Evolutionary conservation across 2,888 invertebrate genomes (phyloP).

Genomic region (Alsophila aescularia): DNA sequence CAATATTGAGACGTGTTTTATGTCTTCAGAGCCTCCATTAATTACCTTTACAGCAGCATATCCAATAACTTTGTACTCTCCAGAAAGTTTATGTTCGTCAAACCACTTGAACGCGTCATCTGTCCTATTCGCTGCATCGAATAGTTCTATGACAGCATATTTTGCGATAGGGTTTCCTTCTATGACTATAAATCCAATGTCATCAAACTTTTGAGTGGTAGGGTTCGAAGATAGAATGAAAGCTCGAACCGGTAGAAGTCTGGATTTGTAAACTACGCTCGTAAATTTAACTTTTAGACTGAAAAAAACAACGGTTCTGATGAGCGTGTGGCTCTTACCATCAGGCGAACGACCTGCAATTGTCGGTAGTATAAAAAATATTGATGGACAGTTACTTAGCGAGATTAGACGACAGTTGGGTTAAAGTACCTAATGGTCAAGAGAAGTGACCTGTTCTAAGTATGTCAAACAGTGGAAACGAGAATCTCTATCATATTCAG

Average conservation of each 20-base stretch:
- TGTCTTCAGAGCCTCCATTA: not conserved
- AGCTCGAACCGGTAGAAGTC: slow-evolving; percentile 42
- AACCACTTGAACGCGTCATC: slow-evolving; percentile 60
- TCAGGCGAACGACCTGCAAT: too few species aligned
- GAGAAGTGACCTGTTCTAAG: too few species aligned
- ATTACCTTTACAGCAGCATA: slow-evolving; percentile 58
- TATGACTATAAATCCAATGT: slow-evolving; percentile 63
- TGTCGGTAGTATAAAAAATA: not conserved
- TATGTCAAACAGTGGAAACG: too few species aligned
- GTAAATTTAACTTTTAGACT: slow-evolving; percentile 61
- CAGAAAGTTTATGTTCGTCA: slow-evolving; percentile 28
- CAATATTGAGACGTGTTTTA: not conserved
- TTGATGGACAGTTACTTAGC: too few species aligned
- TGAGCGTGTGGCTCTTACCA: too few species aligned
- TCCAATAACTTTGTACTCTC: slow-evolving; percentile 54
- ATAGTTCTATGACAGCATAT: slow-evolving; percentile 47
- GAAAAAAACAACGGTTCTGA: slow-evolving; percentile 29
- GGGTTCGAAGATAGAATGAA: slow-evolving; percentile 55
- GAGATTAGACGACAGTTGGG: too few species aligned
- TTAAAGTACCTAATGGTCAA: too few species aligned
- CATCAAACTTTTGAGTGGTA: slow-evolving; percentile 59
- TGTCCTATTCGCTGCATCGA: slow-evolving; percentile 48
- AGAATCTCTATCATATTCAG: too few species aligned
- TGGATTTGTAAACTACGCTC: slow-evolving; percentile 47
- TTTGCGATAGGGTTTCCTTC: slow-evolving; percentile 20